Conservation (phyloP, 2,113 vertebrate species). For the Cebus imitator region DNA sequence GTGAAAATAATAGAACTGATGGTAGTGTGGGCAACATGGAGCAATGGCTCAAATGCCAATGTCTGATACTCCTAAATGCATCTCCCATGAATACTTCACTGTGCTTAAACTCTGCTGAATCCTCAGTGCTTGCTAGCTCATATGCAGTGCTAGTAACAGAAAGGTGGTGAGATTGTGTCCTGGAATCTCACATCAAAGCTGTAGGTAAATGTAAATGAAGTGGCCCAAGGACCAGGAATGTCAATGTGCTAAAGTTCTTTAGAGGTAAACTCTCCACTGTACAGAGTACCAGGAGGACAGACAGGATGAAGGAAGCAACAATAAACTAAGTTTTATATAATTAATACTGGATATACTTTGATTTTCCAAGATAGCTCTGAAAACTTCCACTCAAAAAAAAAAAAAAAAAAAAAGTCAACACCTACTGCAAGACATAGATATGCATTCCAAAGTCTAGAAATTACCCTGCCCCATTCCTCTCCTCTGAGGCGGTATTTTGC, state of each 20-base stretch:
- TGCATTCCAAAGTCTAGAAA: slow-evolving; percentile 10
- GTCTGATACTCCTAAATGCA: not conserved
- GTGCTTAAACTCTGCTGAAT: not conserved
- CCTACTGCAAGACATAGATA: not conserved
- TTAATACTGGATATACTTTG: not conserved
- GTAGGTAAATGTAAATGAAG: not conserved
- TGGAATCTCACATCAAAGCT: slow-evolving; percentile 4
- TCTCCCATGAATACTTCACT: not conserved
- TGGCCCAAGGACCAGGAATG: not conserved
- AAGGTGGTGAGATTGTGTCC: not conserved
- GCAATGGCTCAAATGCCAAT: not conserved
- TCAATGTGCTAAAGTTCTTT: not conserved
- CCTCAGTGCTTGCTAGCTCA: not conserved
- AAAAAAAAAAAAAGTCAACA: not conserved
- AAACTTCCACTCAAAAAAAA: not conserved
- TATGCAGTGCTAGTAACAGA: not conserved
- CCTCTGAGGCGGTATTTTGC: not conserved
- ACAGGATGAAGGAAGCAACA: not conserved
- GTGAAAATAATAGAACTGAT: not conserved
- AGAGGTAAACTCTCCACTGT: not conserved
- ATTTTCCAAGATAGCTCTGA: slow-evolving; percentile 19
- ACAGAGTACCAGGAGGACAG: not conserved
- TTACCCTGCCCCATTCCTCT: not conserved
- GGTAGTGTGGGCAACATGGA: not conserved
- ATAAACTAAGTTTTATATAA: not conserved